Percentiles rank a stretch among this genome's conserved stretches.
Conservation (phyloP, 2,797 vertebrate genomes). For the Trichosurus vulpecula region DNA sequence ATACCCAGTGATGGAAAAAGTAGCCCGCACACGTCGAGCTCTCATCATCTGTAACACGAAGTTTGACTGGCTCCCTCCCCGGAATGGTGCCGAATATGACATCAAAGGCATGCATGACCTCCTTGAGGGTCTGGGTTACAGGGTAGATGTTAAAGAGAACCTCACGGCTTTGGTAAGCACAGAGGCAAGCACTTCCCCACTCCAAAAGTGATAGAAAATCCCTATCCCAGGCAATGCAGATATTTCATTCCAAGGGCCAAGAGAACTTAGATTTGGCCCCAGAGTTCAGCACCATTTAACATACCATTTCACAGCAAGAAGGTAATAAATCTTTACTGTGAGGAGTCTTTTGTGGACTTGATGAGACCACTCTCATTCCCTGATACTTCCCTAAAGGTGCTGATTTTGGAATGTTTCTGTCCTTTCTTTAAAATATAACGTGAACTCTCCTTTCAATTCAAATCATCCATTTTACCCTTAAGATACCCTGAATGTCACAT, state of each 20-base stretch:
- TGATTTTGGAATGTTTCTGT: neutral
- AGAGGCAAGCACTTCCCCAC: neutral
- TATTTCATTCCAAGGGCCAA: neutral
- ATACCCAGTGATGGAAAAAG: constrained; percentile 75
- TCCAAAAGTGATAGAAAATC: neutral
- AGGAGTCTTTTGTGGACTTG: neutral
- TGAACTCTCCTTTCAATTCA: neutral
- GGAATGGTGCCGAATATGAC: constrained; percentile 83
- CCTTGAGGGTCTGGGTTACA: constrained; percentile 82
- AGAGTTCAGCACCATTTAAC: neutral
- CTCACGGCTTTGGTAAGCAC: constrained; percentile 82
- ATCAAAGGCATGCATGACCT: constrained; percentile 81
- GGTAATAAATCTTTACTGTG: neutral
- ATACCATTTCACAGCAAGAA: neutral
- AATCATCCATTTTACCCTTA: neutral
- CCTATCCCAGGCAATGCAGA: neutral
- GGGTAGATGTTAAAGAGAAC: constrained; percentile 79
- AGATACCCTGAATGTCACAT: neutral
- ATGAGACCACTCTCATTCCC: neutral
- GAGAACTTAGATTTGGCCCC: neutral
- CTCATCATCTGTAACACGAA: constrained; percentile 87
- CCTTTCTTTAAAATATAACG: neutral
- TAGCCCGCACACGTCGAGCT: constrained; percentile 78
- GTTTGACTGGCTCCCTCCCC: constrained; percentile 52
- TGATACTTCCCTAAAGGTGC: neutral